Evolutionary conservation across 2,797 vertebrate species (phyloP).

Genomic region (Tiaroga cobitis): DNA sequence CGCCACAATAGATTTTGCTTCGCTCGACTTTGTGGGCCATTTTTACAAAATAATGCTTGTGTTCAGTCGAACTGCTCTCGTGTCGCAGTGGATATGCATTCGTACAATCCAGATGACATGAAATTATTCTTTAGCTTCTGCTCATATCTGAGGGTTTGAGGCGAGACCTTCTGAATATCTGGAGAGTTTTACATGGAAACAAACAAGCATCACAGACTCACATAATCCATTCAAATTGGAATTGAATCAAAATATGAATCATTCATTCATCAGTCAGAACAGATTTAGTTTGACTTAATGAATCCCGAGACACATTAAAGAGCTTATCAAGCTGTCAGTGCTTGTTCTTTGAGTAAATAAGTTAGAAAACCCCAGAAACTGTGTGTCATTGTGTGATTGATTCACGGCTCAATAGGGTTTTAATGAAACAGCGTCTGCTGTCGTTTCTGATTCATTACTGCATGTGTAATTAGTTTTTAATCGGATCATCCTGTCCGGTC

Average conservation of each 20-base stretch:
- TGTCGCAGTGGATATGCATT: not conserved
- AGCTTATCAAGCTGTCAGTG: not conserved
- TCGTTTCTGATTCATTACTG: not conserved
- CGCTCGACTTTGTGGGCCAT: constrained; percentile 67
- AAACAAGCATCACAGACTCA: not conserved
- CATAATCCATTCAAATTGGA: not conserved
- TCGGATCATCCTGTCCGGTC: not conserved
- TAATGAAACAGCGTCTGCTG: not conserved
- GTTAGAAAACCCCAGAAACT: not conserved
- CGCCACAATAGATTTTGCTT: constrained; percentile 81
- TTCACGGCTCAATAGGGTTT: not conserved
- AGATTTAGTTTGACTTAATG: not conserved
- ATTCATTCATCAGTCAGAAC: not conserved
- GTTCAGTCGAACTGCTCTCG: constrained; percentile 31
- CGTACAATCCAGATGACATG: not conserved
- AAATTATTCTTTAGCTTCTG: not conserved
- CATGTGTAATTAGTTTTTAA: not conserved
- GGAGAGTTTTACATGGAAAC: not conserved
- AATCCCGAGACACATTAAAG: not conserved
- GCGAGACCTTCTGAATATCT: not conserved
- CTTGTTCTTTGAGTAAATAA: not conserved
- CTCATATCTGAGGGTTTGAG: not conserved
- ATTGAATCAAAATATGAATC: not conserved
- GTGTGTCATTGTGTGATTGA: not conserved
- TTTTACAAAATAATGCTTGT: constrained; percentile 53